Base-by-base conservation (phyloP, 2,113 vertebrate genomes). In the Tachycineta bicolor region DNA sequence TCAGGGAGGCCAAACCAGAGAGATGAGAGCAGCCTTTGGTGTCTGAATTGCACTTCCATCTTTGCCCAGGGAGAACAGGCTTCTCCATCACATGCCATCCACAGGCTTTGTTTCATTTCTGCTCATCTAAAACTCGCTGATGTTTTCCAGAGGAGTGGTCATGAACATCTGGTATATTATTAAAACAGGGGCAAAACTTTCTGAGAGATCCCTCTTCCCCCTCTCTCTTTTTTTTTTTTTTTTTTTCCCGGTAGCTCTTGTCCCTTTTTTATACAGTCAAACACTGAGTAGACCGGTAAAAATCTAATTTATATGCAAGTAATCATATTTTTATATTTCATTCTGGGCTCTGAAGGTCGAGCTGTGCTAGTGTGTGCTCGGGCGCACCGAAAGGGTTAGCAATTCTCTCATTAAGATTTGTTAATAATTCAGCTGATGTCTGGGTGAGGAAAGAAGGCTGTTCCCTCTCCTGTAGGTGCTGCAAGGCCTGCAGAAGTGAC, bases 231-330 rank as follows among this genome's bases (percentile, higher is more conserved):
- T 60, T 53, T 6, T 63, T 75, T 63, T 63, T 58, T 5, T 49
- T 44, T 75, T 65, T 56, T 49, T 75, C n/a, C 16, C n/a, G 50
- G 55, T 21, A 81, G 34, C 8, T 64, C 19, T 71, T 24, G 1
- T 31, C 68, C 77, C 23, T 70, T 69, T 83, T 80, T 62, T 21
- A 34, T 20, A 29, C 28, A 76, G 46, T 64, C 25, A 53, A 63
- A 78, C 52, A 47, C 34, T 7, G 62, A 79, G 23, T 5, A 82
- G 49, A 37, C 55, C 41, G 62, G 89, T 89, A 87, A 96, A 87
- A 89, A 87, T n/a, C 78, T 91, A 83, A 97, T 97, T 96, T 96
- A 95, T 95, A 94, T 95, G 93, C 94, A 94, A n/a, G 46, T 56
- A 44, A 58, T 87, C 7, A 2, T 89, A 89, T 89, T 96, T 94